Evolutionary conservation across 2,113 vertebrate species (phyloP).

Genomic region (Fulmarus glacialis): DNA sequence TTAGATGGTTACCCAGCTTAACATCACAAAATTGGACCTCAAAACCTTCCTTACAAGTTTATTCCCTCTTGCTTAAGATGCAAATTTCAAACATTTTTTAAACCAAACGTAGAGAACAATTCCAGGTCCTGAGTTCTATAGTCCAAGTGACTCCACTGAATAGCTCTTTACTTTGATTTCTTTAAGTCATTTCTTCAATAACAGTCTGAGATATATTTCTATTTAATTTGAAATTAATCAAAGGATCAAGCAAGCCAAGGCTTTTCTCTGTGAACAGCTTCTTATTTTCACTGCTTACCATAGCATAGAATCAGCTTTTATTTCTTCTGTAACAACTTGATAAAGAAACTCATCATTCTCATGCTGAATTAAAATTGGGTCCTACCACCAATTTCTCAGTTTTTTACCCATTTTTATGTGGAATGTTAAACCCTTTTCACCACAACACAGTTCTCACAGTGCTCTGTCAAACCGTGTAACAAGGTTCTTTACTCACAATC

Average conservation of each 20-base stretch:
- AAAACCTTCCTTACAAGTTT: background rate
- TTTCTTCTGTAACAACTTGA: background rate
- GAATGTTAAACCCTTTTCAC: background rate
- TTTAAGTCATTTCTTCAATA: background rate
- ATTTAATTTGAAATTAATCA: conserved; percentile 13
- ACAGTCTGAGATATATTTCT: background rate
- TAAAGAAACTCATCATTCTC: background rate
- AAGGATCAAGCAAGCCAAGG: background rate
- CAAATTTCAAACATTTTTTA: background rate
- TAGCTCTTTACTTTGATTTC: background rate
- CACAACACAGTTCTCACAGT: background rate
- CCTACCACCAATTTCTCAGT: background rate
- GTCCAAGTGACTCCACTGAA: background rate
- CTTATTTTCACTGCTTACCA: background rate
- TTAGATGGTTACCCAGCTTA: background rate
- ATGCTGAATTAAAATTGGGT: background rate
- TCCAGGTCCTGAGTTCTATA: background rate
- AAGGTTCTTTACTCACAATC: background rate
- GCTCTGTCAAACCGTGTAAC: background rate
- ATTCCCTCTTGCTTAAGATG: background rate
- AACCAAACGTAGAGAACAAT: background rate
- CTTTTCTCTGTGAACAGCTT: background rate
- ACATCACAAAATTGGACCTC: background rate
- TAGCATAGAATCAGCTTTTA: background rate
- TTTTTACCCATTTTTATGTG: background rate